phyloP scores from a whole-genome alignment of 2,113 vertebrate species.

The Lipophrys pholis region DNA sequence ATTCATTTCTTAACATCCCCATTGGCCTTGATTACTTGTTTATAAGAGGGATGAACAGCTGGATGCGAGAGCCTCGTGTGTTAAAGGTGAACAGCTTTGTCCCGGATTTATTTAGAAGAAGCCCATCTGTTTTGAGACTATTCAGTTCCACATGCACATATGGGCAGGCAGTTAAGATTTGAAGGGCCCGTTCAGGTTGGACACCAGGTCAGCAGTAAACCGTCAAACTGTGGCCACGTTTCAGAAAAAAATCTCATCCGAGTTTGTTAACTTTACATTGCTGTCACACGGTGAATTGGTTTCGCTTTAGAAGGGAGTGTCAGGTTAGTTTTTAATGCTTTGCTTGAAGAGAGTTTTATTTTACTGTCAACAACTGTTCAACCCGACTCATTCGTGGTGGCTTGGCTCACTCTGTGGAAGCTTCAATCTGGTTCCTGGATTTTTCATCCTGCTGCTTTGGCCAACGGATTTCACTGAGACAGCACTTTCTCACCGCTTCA shows the following conservation, averaged over 20 bases:
- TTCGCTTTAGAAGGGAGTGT: not conserved
- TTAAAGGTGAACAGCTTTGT: slow-evolving; percentile 14
- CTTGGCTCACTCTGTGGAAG: slow-evolving; percentile 12
- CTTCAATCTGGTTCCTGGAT: not conserved
- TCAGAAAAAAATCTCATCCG: not conserved
- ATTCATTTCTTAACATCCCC: not conserved
- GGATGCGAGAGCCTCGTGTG: not conserved
- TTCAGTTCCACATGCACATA: not conserved
- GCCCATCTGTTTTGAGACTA: slow-evolving; percentile 19
- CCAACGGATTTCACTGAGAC: too few relatives aligned
- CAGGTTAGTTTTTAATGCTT: not conserved
- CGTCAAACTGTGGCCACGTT: slow-evolving; percentile 1
- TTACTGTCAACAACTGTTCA: not conserved
- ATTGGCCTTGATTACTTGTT: slow-evolving; percentile 14
- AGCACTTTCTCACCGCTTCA: too few relatives aligned
- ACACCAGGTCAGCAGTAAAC: slow-evolving; percentile 13
- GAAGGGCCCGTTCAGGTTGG: slow-evolving; percentile 7
- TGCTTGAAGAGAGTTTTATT: not conserved
- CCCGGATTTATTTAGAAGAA: not conserved
- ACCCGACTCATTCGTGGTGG: slow-evolving; percentile 17
- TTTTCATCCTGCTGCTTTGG: too few relatives aligned
- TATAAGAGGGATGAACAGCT: slow-evolving; percentile 2
- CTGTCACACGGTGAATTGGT: not conserved
- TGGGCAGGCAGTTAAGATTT: not conserved
- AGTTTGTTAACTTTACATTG: slow-evolving; percentile 2